These are phyloP conservation scores for Fundulus diaphanus DNA, from an alignment of 2,797 vertebrate genomes.

Conservation along the genomic window DNA sequence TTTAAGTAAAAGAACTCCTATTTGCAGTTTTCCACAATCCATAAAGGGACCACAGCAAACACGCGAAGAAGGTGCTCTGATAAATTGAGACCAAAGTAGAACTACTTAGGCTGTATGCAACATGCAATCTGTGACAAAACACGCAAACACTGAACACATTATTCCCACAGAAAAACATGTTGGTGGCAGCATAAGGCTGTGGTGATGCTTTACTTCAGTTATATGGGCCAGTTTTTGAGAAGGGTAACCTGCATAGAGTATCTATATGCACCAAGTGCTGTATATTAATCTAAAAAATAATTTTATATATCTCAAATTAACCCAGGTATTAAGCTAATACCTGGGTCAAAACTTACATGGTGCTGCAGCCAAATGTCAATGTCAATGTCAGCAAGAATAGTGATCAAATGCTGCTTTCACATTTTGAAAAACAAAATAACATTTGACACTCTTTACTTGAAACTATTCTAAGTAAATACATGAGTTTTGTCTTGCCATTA, in stretches of 20 bases:
- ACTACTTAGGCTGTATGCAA: background rate
- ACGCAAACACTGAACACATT: too few relatives aligned
- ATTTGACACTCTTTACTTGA: background rate
- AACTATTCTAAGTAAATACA: background rate
- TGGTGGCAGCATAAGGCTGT: background rate
- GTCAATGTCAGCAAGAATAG: background rate
- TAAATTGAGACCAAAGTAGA: background rate
- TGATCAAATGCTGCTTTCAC: background rate
- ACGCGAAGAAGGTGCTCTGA: background rate
- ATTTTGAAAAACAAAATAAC: background rate
- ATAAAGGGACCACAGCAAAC: background rate
- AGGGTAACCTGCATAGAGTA: too few relatives aligned
- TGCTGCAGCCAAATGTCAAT: background rate
- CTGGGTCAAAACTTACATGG: too few relatives aligned
- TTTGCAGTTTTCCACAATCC: background rate
- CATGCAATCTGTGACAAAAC: too few relatives aligned
- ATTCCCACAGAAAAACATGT: background rate
- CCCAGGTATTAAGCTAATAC: too few relatives aligned
- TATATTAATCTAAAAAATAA: too few relatives aligned
- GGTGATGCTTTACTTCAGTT: background rate
- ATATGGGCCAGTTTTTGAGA: too few relatives aligned
- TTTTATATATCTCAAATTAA: too few relatives aligned
- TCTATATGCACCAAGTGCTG: too few relatives aligned
- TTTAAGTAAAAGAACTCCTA: background rate
- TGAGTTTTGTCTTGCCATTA: background rate